These are phyloP conservation scores for Andricus curvator DNA, from an alignment of 2,888 invertebrate genomes.

Conservation along the genomic window DNA sequence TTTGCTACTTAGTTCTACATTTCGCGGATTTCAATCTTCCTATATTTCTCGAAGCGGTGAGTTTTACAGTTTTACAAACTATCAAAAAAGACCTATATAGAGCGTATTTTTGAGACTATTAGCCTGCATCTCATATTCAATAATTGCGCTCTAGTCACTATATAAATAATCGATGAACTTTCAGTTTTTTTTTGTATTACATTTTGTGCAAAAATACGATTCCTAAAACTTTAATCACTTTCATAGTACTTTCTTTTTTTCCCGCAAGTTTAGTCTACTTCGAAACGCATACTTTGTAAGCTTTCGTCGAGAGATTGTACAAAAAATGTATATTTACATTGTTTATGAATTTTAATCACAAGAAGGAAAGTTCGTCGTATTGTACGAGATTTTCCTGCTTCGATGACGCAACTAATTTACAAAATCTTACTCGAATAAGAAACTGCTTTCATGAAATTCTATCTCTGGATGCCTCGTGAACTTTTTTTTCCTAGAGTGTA, in stretches of 20 bases:
- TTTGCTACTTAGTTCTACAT: constrained; percentile 30
- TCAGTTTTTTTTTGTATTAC: neutral
- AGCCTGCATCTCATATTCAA: neutral
- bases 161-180: neutral
- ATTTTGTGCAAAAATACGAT: constrained; percentile 37
- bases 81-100: neutral
- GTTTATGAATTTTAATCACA: neutral
- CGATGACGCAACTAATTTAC: neutral
- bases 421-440: neutral
- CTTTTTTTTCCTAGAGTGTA: neutral
- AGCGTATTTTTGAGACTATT: neutral
- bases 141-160: neutral
- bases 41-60: constrained; percentile 5
- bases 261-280: neutral
- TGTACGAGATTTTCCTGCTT: neutral
- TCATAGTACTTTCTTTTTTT: constrained; percentile 26
- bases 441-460: constrained; percentile 17
- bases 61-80: neutral
- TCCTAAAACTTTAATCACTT: constrained; percentile 30
- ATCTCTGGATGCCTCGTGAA: constrained; percentile 18
- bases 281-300: constrained; percentile 4
- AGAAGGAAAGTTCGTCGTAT: neutral
- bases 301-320: constrained; percentile 6
- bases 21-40: neutral
- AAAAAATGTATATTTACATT: constrained; percentile 32